phyloP scores from a whole-genome alignment of 2,888 invertebrate species.

The Clanis bilineata region DNA sequence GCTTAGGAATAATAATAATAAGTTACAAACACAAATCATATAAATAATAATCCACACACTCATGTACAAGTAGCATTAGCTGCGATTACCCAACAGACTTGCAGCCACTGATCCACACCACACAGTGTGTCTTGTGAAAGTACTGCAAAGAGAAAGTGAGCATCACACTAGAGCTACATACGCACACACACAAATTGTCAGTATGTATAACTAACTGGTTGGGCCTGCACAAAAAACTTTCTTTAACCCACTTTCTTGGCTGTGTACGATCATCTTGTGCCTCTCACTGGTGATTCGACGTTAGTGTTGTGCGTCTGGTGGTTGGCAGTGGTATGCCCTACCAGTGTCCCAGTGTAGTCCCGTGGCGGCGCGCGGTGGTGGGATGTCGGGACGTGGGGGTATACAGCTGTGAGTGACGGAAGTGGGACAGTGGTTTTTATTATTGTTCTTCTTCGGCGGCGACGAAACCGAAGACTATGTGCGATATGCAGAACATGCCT shows the following conservation, averaged over 20 bases:
- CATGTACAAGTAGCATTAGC: not conserved
- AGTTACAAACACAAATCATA: too few species aligned
- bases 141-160: constrained; percentile 80
- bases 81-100: constrained; percentile 46
- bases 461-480: constrained; percentile 56
- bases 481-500: constrained; percentile 79
- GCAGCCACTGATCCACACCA: constrained; percentile 71
- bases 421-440: constrained; percentile 66
- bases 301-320: constrained; percentile 72
- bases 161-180: constrained; percentile 62
- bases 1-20: not conserved
- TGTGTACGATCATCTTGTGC: constrained; percentile 68
- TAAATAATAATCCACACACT: not conserved
- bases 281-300: constrained; percentile 66
- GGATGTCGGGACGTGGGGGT: constrained; percentile 69
- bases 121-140: constrained; percentile 72
- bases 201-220: constrained; percentile 67
- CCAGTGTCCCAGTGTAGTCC: constrained; percentile 74
- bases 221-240: constrained; percentile 76
- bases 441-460: constrained; percentile 52
- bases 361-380: constrained; percentile 68
- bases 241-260: constrained; percentile 80
- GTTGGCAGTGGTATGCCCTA: constrained; percentile 75
- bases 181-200: constrained; percentile 54
- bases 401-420: constrained; percentile 52